Evolutionary conservation across 2,797 vertebrate genomes (phyloP), one percentile per base, ranked within the genome.

Genomic region (Pseudopleuronectes americanus): DNA sequence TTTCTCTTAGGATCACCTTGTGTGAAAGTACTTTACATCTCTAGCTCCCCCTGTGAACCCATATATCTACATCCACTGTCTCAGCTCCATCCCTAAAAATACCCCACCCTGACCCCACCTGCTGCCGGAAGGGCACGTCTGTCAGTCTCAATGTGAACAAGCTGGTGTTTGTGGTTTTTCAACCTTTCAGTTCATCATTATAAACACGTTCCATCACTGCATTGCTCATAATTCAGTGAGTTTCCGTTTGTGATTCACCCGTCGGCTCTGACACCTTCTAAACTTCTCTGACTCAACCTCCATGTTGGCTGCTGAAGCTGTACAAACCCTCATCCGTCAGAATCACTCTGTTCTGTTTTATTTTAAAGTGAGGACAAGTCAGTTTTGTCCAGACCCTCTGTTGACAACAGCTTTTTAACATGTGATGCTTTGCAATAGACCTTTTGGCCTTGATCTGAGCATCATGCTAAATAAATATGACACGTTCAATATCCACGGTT

Each of bases 81-180:
- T 8, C n/a, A 10, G n/a, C 12, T 6, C 6, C 12, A 57, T 9
- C 31, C 31, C 59, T 26, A 36, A 0, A n/a, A 48, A 31, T 31
- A 63, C 81, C 75, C 51, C 84, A 76, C 76, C 73, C 84, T 28
- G 45, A 74, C 67, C 71, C 70, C 57, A 76, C 28, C 85, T 85
- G 77, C 79, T 89, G 84, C 71, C 77, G 59, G 3, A 57, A 54
- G 33, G 58, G 49, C 47, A 76, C 71, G 56, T 64, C 49, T 55
- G 62, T 45, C 69, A 26, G 55, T 17, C 21, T 70, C 71, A 76
- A 61, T 38, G 36, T 38, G 56, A 82, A 78, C 67, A 59, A 16
- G 22, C 73, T 43, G 22, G 43, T 62, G 53, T 67, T 31, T 57
- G 12, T 1, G 36, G 10, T 38, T 12, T 38, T 38, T 45, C 56